A percentile compares a stretch with the other conserved stretches of the same genome.
phyloP scores from a whole-genome alignment of 2,797 vertebrate genomes.

The Sebastiscus albofasciatus region DNA sequence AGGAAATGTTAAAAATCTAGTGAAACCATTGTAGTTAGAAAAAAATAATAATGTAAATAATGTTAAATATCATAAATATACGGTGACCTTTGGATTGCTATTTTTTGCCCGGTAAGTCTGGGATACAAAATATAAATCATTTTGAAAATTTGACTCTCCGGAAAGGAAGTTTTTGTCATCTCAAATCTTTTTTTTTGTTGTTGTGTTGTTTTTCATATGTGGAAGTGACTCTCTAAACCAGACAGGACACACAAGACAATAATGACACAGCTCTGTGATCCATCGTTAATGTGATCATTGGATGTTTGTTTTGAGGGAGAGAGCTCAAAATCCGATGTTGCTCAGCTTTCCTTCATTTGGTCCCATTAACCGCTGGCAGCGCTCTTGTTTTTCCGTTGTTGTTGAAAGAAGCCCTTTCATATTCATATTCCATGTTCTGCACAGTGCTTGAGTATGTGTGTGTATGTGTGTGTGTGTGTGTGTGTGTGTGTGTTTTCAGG shows the following conservation, averaged over 20 bases:
- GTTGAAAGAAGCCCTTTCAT: constrained; percentile 76
- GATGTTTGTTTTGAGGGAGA: constrained; percentile 79
- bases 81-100: background rate
- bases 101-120: background rate
- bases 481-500: constrained; percentile 29
- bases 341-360: constrained; percentile 79
- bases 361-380: constrained; percentile 77
- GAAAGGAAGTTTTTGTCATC: constrained; percentile 4
- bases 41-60: background rate
- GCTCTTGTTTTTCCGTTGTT: constrained; percentile 77
- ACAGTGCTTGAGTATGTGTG: background rate
- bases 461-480: constrained; percentile 13
- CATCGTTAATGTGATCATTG: constrained; percentile 72
- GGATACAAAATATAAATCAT: background rate
- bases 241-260: constrained; percentile 65
- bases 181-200: background rate
- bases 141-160: background rate
- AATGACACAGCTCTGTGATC: constrained; percentile 69
- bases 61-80: background rate
- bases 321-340: constrained; percentile 72
- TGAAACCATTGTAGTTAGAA: background rate
- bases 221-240: constrained; percentile 29
- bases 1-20: background rate
- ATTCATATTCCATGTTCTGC: constrained; percentile 72
- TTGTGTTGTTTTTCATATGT: background rate